Base-by-base conservation (phyloP, 2,113 vertebrate genomes). In the Camelus bactrianus region DNA sequence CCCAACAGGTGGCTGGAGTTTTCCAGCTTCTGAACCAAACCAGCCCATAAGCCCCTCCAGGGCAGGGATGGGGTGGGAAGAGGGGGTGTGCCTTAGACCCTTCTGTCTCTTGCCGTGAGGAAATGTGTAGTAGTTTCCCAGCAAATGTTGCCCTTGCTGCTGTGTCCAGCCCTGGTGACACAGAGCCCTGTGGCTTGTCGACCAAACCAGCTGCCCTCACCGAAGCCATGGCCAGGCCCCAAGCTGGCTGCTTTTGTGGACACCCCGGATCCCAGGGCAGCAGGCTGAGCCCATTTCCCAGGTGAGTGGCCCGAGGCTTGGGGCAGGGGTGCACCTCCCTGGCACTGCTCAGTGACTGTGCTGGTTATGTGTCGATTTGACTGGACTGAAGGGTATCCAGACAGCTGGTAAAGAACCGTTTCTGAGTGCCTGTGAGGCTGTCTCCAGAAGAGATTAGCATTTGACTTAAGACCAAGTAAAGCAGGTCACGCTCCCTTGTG, bases 111-210 rank as follows among this genome's bases (percentile, higher is more conserved):
- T 15, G 48, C 14, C 32, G 0, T 13, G 19, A 60, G 30, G n/a
- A 48, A 30, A n/a, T 0, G 0, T 1, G 1, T 0, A 1, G 62
- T 2, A 22, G 56, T 67, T 19, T 2, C 52, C 54, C 4, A 4
- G 46, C 77, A 12, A 14, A 12, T 2, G 15, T 46, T 6, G 5
- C 38, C 0, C 2, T 52, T 28, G 24, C 46, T 15, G 15, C 64
- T 42, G 46, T 13, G 75, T 15, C 54, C 13, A 13, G 32, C 64
- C 22, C 48, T 12, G 35, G 64, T 35, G 58, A 62, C 56, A 46
- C 26, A 11, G 64, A 72, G 35, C 52, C 16, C 50, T 28, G 38
- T 9, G 89, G 14, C 76, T 67, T 91, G 52, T 58, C 14, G 52
- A 56, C 77, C 42, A 38, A 13, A n/a, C 5, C 22, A 6, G 76